phyloP scores from a whole-genome alignment of 2,797 vertebrate species.

The Erithacus rubecula region DNA sequence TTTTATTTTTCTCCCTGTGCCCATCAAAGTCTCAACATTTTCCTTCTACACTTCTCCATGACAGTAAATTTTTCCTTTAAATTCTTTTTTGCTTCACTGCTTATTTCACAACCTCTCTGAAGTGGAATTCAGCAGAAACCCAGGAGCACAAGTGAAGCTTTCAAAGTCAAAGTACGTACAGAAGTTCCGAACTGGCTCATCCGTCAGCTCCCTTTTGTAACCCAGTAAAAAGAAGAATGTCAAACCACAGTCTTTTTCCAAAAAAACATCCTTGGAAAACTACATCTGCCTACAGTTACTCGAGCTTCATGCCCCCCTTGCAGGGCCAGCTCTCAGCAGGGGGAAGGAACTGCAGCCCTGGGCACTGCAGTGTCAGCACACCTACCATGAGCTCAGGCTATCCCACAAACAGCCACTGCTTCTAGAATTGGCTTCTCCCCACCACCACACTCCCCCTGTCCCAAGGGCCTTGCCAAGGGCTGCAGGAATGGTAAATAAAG shows the following conservation, averaged over 20 bases:
- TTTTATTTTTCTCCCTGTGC: not conserved
- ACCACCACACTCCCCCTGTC: not conserved
- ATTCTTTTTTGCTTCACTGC: not conserved
- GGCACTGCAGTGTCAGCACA: not conserved
- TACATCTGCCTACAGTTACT: not conserved
- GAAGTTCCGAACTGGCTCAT: not conserved
- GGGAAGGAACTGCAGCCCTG: accelerated
- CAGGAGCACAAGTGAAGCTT: not conserved
- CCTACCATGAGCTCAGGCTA: accelerated
- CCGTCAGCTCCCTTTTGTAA: not conserved
- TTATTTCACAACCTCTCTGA: not conserved
- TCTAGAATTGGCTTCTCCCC: not conserved
- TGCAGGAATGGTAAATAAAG: not conserved
- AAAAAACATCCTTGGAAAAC: not conserved
- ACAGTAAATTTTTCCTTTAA: not conserved
- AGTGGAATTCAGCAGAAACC: not conserved
- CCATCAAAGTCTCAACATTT: not conserved
- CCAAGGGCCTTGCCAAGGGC: accelerated
- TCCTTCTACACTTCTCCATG: not conserved
- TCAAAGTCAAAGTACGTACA: not conserved
- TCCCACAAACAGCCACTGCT: not conserved
- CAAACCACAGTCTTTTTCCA: not conserved
- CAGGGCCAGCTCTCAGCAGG: not conserved
- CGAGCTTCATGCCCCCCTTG: not conserved
- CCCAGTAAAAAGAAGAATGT: not conserved